Conservation (phyloP, 2,888 invertebrate genomes). For the Amiota communis region DNA sequence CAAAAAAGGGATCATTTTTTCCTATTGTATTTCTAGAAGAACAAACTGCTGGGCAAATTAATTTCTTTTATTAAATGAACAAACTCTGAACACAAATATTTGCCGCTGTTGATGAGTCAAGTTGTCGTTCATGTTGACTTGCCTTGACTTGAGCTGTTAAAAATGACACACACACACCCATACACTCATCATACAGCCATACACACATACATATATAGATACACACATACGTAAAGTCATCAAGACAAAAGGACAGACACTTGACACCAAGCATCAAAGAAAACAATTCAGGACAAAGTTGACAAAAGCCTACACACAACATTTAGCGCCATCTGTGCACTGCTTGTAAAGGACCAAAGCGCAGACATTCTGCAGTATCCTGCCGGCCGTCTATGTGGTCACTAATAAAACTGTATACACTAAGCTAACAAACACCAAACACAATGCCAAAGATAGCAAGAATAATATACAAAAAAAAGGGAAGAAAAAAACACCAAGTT, state of each 20-base stretch:
- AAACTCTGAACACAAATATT: conserved; percentile 17
- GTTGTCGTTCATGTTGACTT: conserved; percentile 19
- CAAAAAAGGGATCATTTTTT: too few relatives aligned
- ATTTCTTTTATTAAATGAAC: conserved; percentile 21
- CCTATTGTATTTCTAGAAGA: not conserved
- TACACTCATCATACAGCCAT: not conserved
- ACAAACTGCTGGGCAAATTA: not conserved
- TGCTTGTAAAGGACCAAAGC: too few relatives aligned
- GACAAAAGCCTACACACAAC: not conserved
- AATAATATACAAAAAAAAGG: conserved; percentile 13
- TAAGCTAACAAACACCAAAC: conserved; percentile 6
- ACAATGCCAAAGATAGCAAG: not conserved
- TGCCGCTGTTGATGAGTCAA: conserved; percentile 22
- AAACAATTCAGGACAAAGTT: not conserved
- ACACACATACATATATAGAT: too few relatives aligned
- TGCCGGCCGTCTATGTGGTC: not conserved
- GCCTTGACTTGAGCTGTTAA: conserved; percentile 11
- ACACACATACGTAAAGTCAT: not conserved
- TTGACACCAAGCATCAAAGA: conserved; percentile 20
- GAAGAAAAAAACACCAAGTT: conserved; percentile 13
- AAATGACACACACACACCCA: not conserved
- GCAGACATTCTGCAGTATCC: not conserved
- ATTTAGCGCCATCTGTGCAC: too few relatives aligned
- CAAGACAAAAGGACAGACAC: conserved; percentile 4
- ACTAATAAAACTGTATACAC: conserved; percentile 28